phyloP scores from a whole-genome alignment of 2,113 vertebrate species.

The Vireo altiloquus region DNA sequence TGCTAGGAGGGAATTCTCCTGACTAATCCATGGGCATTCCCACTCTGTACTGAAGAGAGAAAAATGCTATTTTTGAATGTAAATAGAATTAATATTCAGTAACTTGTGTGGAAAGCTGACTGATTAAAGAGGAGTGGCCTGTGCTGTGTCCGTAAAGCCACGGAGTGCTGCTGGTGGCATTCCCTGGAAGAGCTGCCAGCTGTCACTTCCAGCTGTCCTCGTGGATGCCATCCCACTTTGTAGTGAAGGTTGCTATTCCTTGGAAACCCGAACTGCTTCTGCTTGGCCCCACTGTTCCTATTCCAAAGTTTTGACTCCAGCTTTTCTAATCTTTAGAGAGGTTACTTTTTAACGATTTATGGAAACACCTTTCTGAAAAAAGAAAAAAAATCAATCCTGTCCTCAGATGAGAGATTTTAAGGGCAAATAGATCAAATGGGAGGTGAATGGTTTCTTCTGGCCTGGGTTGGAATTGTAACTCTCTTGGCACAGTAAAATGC shows the following conservation, averaged over 20 bases:
- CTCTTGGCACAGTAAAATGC: neutral
- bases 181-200: neutral
- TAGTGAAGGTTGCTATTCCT: neutral
- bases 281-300: conserved; percentile 34
- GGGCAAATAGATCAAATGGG: neutral
- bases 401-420: neutral
- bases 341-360: conserved; percentile 59
- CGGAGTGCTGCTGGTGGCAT: neutral
- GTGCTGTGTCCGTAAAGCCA: neutral
- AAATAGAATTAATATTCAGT: conserved; percentile 3
- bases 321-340: conserved; percentile 70
- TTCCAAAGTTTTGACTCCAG: conserved; percentile 54
- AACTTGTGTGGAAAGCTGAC: conserved; percentile 34
- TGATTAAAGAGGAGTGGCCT: conserved; percentile 12
- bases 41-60: conserved; percentile 24
- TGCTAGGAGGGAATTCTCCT: conserved; percentile 71
- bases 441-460: neutral
- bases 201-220: neutral
- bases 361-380: neutral
- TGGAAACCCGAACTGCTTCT: conserved; percentile 42
- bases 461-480: neutral
- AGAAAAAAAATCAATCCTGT: neutral
- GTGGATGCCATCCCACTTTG: neutral
- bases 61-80: conserved; percentile 60
- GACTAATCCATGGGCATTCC: neutral